A percentile compares a stretch with the other conserved stretches of the same genome.
phyloP scores from a whole-genome alignment of 2,797 vertebrate genomes.

The Chiloscyllium punctatum region DNA sequence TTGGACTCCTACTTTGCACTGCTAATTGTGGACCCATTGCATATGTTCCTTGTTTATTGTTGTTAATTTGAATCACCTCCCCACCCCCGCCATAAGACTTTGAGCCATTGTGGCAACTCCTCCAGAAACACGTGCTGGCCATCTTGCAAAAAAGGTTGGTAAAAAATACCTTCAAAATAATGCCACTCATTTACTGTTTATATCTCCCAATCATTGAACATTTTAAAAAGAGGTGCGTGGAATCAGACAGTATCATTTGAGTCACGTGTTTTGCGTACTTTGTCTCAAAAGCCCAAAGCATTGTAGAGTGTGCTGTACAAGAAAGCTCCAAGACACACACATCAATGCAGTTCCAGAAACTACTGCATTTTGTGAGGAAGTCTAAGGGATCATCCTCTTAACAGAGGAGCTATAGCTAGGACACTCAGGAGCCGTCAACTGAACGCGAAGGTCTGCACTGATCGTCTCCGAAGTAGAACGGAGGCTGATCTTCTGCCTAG shows the following conservation, averaged over 20 bases:
- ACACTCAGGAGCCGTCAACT: not conserved
- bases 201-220: not conserved
- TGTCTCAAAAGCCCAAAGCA: not conserved
- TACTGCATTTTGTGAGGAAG: not conserved
- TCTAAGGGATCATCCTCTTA: not conserved
- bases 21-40: not conserved
- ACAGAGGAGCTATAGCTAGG: not conserved
- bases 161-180: not conserved
- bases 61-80: not conserved
- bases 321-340: not conserved
- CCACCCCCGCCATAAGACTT: too few relatives aligned
- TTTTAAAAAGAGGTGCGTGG: not conserved
- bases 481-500: not conserved
- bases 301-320: not conserved
- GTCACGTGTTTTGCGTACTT: not conserved
- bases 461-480: not conserved
- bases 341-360: not conserved
- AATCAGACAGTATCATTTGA: not conserved
- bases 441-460: not conserved
- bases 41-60: not conserved
- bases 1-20: not conserved
- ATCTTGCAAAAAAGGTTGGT: not conserved
- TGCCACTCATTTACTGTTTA: not conserved
- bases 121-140: not conserved
- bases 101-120: not conserved